These are phyloP conservation scores for Patella pellucida DNA, from an alignment of 2,888 invertebrate species.

Conservation along the genomic window DNA sequence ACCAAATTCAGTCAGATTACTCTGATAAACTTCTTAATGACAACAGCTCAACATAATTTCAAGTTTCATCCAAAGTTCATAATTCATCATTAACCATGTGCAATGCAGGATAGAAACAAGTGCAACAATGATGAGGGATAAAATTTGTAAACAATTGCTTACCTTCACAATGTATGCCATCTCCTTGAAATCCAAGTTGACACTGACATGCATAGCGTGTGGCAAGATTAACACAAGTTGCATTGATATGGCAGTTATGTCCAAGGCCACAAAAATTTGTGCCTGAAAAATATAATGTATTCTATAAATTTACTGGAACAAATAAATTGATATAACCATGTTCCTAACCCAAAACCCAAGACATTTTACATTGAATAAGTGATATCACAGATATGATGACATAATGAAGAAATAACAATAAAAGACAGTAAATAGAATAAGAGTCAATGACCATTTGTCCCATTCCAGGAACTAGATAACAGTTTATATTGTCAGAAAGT, in stretches of 20 bases:
- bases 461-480: no score
- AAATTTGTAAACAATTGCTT: slow-evolving; percentile 19
- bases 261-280: slow-evolving; percentile 88
- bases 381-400: no score
- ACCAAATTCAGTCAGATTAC: no score
- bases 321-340: neutral
- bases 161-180: slow-evolving; percentile 76
- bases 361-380: neutral
- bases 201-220: slow-evolving; percentile 90
- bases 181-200: slow-evolving; percentile 89
- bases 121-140: neutral
- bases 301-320: neutral
- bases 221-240: slow-evolving; percentile 91
- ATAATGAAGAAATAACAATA: no score
- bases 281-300: slow-evolving; percentile 73
- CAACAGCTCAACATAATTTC: neutral
- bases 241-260: slow-evolving; percentile 90
- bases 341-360: neutral
- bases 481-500: neutral
- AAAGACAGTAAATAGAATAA: no score
- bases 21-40: neutral
- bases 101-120: neutral
- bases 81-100: no score
- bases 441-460: no score
- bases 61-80: neutral